These are phyloP conservation scores for Albula goreensis DNA, from an alignment of 2,113 vertebrate species.

Conservation along the genomic window DNA sequence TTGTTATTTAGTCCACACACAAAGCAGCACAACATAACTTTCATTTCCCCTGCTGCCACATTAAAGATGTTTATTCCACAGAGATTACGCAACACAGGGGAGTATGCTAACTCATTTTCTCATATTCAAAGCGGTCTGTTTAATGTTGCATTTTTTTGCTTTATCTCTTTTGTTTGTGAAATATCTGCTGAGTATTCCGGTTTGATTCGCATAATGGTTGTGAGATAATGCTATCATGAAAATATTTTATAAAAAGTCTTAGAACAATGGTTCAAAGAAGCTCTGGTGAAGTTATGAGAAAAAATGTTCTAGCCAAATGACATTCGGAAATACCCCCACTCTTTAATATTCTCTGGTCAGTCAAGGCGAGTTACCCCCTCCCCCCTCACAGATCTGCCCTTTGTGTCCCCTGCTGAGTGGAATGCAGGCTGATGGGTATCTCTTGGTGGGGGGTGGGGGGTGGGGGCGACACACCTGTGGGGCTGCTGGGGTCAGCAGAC, in stretches of 20 bases:
- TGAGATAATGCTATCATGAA: too few relatives aligned
- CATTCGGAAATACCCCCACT: constrained; percentile 33
- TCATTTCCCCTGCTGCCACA: neutral
- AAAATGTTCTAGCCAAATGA: too few relatives aligned
- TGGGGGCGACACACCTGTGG: constrained; percentile 69
- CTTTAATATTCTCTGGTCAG: neutral
- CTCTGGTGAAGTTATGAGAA: too few relatives aligned
- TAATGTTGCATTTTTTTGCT: neutral
- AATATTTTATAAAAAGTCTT: too few relatives aligned
- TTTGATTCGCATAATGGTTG: too few relatives aligned
- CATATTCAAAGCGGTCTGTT: neutral
- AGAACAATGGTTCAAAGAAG: too few relatives aligned
- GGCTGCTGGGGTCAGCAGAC: constrained; percentile 68
- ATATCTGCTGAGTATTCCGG: too few relatives aligned
- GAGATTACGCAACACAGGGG: neutral
- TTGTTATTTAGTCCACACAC: neutral
- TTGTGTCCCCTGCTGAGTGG: constrained; percentile 56
- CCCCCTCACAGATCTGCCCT: constrained; percentile 52
- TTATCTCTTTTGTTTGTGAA: too few relatives aligned
- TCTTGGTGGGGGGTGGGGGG: constrained; percentile 52
- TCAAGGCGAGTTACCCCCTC: neutral
- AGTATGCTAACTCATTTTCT: neutral
- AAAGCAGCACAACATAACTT: constrained; percentile 1
- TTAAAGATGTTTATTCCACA: neutral
- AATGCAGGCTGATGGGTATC: constrained; percentile 70